These are phyloP conservation scores for Petrocephalus zakoni DNA, from an alignment of 2,113 vertebrate genomes.

Conservation along the genomic window DNA sequence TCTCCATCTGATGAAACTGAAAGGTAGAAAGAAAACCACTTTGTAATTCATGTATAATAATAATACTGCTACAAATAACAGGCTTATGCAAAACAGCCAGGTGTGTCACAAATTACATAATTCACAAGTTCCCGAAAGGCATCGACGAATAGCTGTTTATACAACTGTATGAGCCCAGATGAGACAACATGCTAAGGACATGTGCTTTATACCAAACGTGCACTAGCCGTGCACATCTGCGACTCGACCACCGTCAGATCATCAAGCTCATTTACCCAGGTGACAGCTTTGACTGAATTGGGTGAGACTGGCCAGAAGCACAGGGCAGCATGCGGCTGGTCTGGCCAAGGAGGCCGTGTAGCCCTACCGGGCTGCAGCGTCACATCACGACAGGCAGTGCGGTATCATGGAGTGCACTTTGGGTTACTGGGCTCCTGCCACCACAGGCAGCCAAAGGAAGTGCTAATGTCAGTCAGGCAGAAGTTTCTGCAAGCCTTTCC, in stretches of 20 bases:
- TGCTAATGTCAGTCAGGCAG: neutral
- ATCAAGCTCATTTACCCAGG: neutral
- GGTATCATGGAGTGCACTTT: neutral
- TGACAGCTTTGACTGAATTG: neutral
- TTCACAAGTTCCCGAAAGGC: no score
- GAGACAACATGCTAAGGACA: neutral
- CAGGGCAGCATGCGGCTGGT: neutral
- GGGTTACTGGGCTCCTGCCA: neutral
- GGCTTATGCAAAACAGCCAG: neutral
- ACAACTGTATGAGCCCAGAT: neutral
- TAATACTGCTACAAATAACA: neutral
- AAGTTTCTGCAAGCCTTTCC: neutral
- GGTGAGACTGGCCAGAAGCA: neutral
- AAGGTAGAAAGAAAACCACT: conserved; percentile 30
- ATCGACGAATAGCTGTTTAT: neutral
- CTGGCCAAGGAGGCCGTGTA: neutral
- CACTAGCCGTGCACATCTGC: neutral
- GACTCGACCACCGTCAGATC: neutral
- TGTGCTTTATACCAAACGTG: neutral
- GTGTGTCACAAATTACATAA: neutral
- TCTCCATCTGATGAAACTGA: conserved; percentile 81
- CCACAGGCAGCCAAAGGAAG: neutral
- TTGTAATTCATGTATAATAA: neutral
- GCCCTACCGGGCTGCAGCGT: neutral
- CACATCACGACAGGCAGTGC: neutral